phyloP scores from a whole-genome alignment of 2,888 invertebrate species.

The Phortica magna region DNA sequence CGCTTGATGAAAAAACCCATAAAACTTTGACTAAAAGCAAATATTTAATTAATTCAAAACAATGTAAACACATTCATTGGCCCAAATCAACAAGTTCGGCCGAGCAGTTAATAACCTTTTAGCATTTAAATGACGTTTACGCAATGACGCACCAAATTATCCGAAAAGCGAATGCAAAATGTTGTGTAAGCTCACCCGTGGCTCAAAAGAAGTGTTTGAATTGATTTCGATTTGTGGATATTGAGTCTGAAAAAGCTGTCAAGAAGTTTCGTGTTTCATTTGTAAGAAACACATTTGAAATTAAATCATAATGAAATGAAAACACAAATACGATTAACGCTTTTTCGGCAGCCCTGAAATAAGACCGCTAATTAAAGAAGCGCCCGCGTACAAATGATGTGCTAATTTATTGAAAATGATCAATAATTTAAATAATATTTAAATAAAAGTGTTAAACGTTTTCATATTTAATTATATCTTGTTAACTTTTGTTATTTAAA shows the following conservation, averaged over 20 bases:
- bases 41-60: neutral
- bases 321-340: neutral
- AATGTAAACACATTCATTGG: neutral
- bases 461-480: neutral
- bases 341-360: neutral
- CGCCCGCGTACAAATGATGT: neutral
- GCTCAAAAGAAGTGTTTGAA: neutral
- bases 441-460: neutral
- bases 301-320: too few species aligned
- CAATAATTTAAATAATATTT: neutral
- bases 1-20: neutral
- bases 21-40: neutral
- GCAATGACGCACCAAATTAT: neutral
- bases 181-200: neutral
- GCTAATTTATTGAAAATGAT: neutral
- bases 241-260: neutral
- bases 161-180: neutral
- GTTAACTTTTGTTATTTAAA: neutral
- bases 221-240: neutral
- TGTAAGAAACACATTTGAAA: too few species aligned
- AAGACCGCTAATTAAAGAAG: neutral
- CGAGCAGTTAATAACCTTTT: neutral
- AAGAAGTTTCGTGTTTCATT: neutral
- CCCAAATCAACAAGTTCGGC: neutral
- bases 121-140: slow-evolving; percentile 22